Evolutionary conservation across 2,888 invertebrate genomes (phyloP).

Genomic region (Argyra leucocephala): DNA sequence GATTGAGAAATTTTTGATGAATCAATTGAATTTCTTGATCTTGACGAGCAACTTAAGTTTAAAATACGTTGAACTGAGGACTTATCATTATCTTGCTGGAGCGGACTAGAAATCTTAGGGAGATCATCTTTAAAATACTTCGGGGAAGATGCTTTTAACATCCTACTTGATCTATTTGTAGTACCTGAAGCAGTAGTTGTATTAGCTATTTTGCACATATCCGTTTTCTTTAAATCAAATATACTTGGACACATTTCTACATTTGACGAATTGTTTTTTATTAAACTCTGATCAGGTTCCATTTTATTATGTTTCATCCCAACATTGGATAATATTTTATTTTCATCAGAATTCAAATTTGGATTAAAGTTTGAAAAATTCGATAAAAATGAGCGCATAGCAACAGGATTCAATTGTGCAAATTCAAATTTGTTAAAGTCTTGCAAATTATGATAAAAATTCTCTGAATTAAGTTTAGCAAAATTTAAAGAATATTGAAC

Average conservation of each 20-base stretch:
- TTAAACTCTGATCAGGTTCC: constrained; percentile 16
- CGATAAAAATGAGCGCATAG: constrained; percentile 16
- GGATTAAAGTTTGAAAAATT: constrained; percentile 16
- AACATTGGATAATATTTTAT: not conserved
- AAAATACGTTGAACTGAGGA: constrained; percentile 52
- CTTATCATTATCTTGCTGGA: constrained; percentile 34
- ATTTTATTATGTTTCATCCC: constrained; percentile 13
- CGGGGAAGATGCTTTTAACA: constrained; percentile 48
- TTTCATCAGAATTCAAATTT: not conserved
- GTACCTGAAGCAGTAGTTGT: constrained; percentile 53
- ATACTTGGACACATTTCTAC: constrained; percentile 34
- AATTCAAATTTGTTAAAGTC: constrained; percentile 38
- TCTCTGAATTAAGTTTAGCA: constrained; percentile 15
- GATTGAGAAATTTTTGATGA: constrained; percentile 36
- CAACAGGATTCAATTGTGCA: constrained; percentile 28
- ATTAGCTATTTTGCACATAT: constrained; percentile 52
- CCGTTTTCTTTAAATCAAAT: constrained; percentile 49
- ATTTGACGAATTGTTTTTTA: constrained; percentile 45
- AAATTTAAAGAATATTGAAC: no score
- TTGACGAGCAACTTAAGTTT: constrained; percentile 56
- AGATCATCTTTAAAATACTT: constrained; percentile 27
- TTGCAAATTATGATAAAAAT: constrained; percentile 27
- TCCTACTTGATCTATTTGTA: constrained; percentile 51
- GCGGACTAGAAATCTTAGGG: constrained; percentile 27
- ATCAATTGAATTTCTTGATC: constrained; percentile 29